Percentiles rank a stretch among this genome's conserved stretches.
phyloP scores from a whole-genome alignment of 2,797 vertebrate genomes.

The Coracias cyanogaster region DNA sequence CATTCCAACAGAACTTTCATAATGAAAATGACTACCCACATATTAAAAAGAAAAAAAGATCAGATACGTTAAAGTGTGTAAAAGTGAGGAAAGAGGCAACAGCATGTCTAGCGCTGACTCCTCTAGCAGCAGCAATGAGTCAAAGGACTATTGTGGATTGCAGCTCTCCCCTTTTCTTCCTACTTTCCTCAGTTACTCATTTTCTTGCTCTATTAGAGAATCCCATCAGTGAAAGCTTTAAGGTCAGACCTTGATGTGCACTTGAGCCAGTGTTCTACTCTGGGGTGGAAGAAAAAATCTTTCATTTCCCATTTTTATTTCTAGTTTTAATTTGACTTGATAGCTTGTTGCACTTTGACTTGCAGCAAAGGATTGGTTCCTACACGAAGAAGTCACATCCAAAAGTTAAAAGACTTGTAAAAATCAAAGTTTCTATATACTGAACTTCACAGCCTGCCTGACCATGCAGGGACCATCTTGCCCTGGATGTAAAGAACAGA shows the following conservation, averaged over 20 bases:
- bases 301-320: not conserved
- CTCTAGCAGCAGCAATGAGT: not conserved
- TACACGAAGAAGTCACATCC: conserved; percentile 7
- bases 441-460: conserved; percentile 14
- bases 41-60: not conserved
- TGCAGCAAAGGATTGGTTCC: not conserved
- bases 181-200: not conserved
- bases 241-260: conserved; percentile 47
- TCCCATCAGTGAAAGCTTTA: conserved; percentile 18
- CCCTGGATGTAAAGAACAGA: conserved; percentile 31
- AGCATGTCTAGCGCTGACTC: not conserved
- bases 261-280: not conserved
- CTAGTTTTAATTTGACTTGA: conserved; percentile 60
- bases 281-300: not conserved
- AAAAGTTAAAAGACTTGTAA: conserved; percentile 25
- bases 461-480: conserved; percentile 23
- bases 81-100: not conserved
- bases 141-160: not conserved
- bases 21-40: conserved; percentile 51
- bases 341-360: conserved; percentile 54
- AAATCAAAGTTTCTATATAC: conserved; percentile 31
- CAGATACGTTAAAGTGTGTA: not conserved
- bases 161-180: not conserved
- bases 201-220: conserved; percentile 40
- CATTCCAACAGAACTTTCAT: conserved; percentile 61